Evolutionary conservation across 2,113 vertebrate species (phyloP).

Genomic region (Bubalus kerabau): DNA sequence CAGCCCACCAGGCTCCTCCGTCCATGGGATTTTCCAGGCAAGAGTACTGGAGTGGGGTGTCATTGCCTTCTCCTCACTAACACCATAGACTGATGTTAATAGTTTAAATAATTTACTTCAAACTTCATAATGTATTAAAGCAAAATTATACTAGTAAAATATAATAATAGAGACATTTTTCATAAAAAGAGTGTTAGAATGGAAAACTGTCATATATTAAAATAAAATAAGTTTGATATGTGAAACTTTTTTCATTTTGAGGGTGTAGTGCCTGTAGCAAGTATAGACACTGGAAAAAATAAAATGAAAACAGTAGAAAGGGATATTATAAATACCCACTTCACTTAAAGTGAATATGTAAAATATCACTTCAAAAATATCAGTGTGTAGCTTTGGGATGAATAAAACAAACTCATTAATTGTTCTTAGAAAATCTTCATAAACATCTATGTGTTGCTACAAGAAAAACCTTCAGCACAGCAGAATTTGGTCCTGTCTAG

Average conservation of each 20-base stretch:
- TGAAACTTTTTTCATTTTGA: not conserved
- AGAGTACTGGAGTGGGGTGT: no score
- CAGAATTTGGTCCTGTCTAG: not conserved
- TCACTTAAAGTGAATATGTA: not conserved
- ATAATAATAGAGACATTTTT: not conserved
- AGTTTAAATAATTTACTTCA: not conserved
- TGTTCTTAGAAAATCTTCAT: not conserved
- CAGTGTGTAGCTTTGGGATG: not conserved
- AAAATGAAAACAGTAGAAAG: not conserved
- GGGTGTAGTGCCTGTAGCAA: not conserved
- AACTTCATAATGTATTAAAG: not conserved
- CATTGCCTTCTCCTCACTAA: not conserved
- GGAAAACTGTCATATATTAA: not conserved
- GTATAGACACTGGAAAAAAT: not conserved
- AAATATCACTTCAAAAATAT: not conserved
- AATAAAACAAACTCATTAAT: not conserved
- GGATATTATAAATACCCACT: not conserved
- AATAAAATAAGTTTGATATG: not conserved
- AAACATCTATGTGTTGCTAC: fast-evolving
- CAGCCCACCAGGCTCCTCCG: no score
- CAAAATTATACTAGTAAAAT: not conserved
- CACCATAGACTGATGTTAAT: not conserved
- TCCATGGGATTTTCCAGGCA: no score
- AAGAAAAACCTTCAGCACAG: not conserved
- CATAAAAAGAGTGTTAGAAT: not conserved